Evolutionary conservation across 2,797 vertebrate species (phyloP), one percentile per base, ranked within the genome.

Genomic region (Xenentodon cancila): DNA sequence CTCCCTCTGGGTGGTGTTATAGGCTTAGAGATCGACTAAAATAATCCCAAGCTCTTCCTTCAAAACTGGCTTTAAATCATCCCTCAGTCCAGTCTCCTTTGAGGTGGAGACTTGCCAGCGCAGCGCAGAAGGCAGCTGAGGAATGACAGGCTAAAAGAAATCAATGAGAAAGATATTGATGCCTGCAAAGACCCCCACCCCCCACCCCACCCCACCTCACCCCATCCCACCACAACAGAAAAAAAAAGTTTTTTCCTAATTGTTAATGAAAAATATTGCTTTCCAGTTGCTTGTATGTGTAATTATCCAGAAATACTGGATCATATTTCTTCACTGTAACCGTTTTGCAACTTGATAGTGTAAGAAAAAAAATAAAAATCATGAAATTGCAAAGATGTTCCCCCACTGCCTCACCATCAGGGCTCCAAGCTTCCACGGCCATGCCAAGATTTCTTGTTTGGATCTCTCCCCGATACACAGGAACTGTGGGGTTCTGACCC

Each of bases 361-460:
- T 1, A 20, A 45, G 1, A 16, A 4, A 7, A 9, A 20, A 34
- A 18, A 27, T 7, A 1, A 51, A 52, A 4, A 11, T 1, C 18
- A 8, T 32, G 50, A 9, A 1, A 50, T 13, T 53, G 18, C 17
- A 21, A 4, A 50, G 22, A 19, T 16, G 44, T 43, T 59, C 40
- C 53, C 12, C 8, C 30, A 22, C 45, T 1, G 20, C 59, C 77
- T 87, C 67, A 99, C 97, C 96, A 62, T 98, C 95, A 48, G 90
- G 87, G 25, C 85, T 86, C 97, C 97, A 98, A 0, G 95, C 93
- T 81, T 99, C 95, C 51, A 99, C 90, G 0, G 95, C 95, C 95
- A 99, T 98, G 63, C 94, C 97, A 16, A 99, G 93, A 84, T 98
- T 97, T 43, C 96, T 91, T 7, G 95, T 94, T 88, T 98, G 97